These are phyloP conservation scores for Herpetotheres cachinnans DNA, from an alignment of 2,113 vertebrate species.

Conservation along the genomic window DNA sequence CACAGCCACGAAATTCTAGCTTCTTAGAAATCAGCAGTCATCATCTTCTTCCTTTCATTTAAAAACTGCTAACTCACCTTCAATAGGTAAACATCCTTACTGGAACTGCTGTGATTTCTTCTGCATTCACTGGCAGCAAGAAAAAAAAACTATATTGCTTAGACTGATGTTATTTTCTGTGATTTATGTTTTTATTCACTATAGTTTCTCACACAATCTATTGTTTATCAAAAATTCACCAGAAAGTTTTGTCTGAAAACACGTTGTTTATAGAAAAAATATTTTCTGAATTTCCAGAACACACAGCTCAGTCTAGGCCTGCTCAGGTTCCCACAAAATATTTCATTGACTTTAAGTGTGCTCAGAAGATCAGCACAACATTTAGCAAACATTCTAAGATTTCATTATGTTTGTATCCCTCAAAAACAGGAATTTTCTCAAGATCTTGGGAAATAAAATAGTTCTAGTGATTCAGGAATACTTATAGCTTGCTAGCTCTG, in stretches of 20 bases:
- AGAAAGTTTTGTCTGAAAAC: neutral
- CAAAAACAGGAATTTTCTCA: neutral
- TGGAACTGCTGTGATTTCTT: neutral
- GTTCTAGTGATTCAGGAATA: neutral
- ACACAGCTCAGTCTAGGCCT: neutral
- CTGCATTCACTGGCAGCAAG: neutral
- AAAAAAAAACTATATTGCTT: neutral
- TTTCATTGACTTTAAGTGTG: accelerated
- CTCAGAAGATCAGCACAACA: neutral
- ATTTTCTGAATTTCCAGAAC: neutral
- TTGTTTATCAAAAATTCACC: neutral
- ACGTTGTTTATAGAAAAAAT: neutral
- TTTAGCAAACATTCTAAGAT: neutral
- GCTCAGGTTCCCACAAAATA: neutral
- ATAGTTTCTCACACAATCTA: neutral
- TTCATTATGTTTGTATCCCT: neutral
- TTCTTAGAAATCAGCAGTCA: neutral
- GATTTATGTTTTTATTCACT: neutral
- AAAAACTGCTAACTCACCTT: neutral
- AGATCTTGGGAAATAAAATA: neutral
- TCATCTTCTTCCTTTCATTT: neutral
- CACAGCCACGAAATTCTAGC: neutral
- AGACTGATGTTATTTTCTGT: neutral
- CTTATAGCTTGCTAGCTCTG: neutral
- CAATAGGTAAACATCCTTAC: neutral